These are phyloP conservation scores for Choristoneura rosaceana DNA, from an alignment of 2,888 invertebrate species.

Conservation along the genomic window DNA sequence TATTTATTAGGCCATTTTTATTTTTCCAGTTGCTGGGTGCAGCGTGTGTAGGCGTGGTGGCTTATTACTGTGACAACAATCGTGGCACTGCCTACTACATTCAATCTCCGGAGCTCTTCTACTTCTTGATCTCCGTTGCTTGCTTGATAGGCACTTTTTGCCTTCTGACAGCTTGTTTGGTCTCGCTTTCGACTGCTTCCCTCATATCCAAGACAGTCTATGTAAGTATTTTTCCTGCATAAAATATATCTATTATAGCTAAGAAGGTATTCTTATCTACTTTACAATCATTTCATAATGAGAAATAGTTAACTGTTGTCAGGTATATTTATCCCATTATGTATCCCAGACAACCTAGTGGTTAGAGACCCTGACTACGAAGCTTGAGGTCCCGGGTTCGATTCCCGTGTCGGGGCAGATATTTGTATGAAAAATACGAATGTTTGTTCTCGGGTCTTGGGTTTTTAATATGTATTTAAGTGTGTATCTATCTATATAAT, in stretches of 20 bases:
- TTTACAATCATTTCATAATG: no score
- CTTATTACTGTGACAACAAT: slow-evolving; percentile 80
- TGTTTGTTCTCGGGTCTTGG: no score
- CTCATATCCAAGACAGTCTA: slow-evolving; percentile 90
- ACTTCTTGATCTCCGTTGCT: slow-evolving; percentile 89
- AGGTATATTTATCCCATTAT: no score
- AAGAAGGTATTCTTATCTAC: no score
- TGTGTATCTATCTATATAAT: no score
- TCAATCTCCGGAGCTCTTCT: slow-evolving; percentile 87
- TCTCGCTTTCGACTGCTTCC: slow-evolving; percentile 89
- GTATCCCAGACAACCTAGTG: no score
- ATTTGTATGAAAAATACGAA: no score
- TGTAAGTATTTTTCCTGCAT: slow-evolving; percentile 77
- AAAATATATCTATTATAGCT: neutral
- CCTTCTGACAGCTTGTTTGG: slow-evolving; percentile 87
- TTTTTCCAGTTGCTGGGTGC: slow-evolving; percentile 90
- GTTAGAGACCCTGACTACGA: no score
- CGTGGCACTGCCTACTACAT: slow-evolving; percentile 62
- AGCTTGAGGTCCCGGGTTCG: no score
- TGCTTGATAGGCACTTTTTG: slow-evolving; percentile 90
- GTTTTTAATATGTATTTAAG: no score
- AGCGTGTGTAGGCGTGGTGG: slow-evolving; percentile 89
- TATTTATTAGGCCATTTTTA: neutral
- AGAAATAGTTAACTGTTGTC: no score
- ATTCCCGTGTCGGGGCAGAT: no score